Evolutionary conservation across 2,113 vertebrate species (phyloP), one percentile per base, ranked within the genome.

Genomic region (Arvicanthis niloticus): DNA sequence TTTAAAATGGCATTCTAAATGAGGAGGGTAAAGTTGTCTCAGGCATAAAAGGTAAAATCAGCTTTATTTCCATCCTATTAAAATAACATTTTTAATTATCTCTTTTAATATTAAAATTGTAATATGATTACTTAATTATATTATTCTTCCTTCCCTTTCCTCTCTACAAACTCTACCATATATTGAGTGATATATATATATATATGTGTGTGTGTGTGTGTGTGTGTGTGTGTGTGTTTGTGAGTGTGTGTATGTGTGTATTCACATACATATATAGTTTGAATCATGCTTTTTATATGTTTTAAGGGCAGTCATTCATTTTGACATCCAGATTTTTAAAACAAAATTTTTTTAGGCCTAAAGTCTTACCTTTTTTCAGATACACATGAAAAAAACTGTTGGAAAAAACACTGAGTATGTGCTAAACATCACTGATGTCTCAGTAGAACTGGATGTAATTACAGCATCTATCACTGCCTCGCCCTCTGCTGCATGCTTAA

Each of bases 261-360:
- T 58, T 60, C 80, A 40, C 58, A 82, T 40, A 60, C 58, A 82
- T 26, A 31, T 31, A 31, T 67, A 67, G 3, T 67, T 81, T 21
- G 24, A 26, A 60, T 60, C 37, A 26, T 40, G 3, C 10, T 58
- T 40, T 37, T 40, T 40, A 60, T 58, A n/a, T 40, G 37, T 26
- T 58, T 82, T 40, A 5, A 40, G 21, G 12, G 11, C 73, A 89
- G 84, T n/a, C 7, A 91, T 70, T 68, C 37, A 75, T 29, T 31
- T 82, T 94, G 40, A 78, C 37, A 87, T 89, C 31, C 82, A 67
- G n/a, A 94, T 67, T 94, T 29, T 51, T 53, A 94, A 94, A 75
- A n/a, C n/a, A 84, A 11, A 8, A 84, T 75, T 80, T 42, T 12
- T 19, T 88, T 73, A 72, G 10, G 3, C 85, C 6, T 90, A 62